Base-by-base conservation (phyloP, 1,140 invertebrate genomes). In the Tetramorium simillimum region DNA sequence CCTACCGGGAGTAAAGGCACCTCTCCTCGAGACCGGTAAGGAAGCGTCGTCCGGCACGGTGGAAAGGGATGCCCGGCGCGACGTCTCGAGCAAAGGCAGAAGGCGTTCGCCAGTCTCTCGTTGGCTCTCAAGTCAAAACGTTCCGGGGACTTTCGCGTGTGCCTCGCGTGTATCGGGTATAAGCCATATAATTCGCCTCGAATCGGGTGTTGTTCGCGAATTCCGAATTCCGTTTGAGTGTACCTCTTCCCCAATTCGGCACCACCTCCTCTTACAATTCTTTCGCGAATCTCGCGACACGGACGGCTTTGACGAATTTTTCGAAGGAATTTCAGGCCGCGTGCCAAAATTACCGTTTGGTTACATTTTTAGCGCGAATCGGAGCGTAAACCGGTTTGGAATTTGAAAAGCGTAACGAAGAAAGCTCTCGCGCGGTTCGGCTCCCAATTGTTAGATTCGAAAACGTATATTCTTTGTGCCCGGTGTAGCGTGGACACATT, bases 41-140 rank as follows among this genome's bases (percentile, higher is more conserved):
- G 91, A 92, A 88, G 90, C 89, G 67, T 73, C 89, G 82, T 81
- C 62, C 21, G 82, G 86, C 90, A 76, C 46, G 89, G 89, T 91
- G 90, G 90, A 91, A 90, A 90, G 90, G 90, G 90, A 90, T 91
- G 88, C 75, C 88, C 90, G 86, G 69, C 85, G 90, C 77, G 86
- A 91, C 91, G 91, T 90, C 89, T 76, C 86, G 73, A 78, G 51
- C 82, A 85, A 60, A 88, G 84, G 70, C 90, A 86, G 89, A 91
- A 88, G 78, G 77, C 86, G 90, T 84, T 92, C 88, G 91, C 87
- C 92, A 92, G 92, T 92, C 91, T 91, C 87, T 85, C 69, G 73
- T 90, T 90, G 92, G 81, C 88, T 88, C 91, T 91, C 91, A 70
- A 92, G 89, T 86, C 87, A 89, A 91, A 91, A 88, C 90, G 90